phyloP scores from a whole-genome alignment of 2,888 invertebrate species.

The Dicyrtomina minuta region DNA sequence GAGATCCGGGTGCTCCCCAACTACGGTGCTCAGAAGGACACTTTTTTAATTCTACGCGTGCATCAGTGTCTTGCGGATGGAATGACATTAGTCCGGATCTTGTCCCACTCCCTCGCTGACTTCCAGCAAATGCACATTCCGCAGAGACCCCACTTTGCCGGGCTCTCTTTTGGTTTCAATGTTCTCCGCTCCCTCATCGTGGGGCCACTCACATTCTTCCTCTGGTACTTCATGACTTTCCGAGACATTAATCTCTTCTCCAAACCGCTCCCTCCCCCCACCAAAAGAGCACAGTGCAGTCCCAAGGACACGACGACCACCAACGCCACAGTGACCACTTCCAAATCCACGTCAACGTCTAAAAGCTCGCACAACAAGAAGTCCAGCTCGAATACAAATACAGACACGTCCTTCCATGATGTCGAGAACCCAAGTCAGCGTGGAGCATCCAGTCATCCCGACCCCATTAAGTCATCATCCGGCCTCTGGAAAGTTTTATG shows the following conservation, averaged over 20 bases:
- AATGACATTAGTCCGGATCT: constrained; percentile 59
- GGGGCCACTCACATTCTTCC: constrained; percentile 60
- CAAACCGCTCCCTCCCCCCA: constrained; percentile 36
- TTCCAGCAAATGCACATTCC: constrained; percentile 55
- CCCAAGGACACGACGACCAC: background rate
- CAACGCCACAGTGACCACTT: no score
- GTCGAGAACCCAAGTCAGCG: no score
- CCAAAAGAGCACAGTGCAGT: background rate
- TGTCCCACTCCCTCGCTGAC: constrained; percentile 58
- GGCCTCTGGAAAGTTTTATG: constrained; percentile 56
- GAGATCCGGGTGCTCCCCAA: constrained; percentile 60
- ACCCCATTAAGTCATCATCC: constrained; percentile 6
- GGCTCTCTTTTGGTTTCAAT: constrained; percentile 57
- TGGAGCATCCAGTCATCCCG: constrained; percentile 25
- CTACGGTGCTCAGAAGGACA: constrained; percentile 57
- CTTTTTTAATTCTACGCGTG: constrained; percentile 59
- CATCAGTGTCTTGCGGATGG: constrained; percentile 62
- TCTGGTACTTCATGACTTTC: constrained; percentile 58
- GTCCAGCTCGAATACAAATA: no score
- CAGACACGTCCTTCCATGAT: no score
- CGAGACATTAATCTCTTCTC: constrained; percentile 59
- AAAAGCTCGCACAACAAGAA: no score
- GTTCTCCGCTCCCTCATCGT: constrained; percentile 59
- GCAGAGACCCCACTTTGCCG: constrained; percentile 58
- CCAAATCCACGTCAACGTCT: no score